Evolutionary conservation across 2,888 invertebrate species (phyloP).

Genomic region (Pristionchus maxplancki): DNA sequence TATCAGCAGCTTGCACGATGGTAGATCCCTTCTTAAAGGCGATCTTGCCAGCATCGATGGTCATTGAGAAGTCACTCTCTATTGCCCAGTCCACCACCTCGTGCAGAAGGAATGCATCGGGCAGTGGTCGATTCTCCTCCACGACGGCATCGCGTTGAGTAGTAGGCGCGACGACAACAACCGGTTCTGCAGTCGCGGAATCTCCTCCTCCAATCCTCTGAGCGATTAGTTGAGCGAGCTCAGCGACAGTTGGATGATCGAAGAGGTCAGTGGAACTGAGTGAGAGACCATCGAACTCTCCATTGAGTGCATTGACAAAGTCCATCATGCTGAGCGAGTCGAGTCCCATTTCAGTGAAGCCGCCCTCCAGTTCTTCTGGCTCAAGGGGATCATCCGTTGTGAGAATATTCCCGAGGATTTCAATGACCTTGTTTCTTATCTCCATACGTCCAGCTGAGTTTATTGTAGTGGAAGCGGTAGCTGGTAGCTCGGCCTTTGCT

Average conservation of each 20-base stretch:
- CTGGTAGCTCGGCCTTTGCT: not conserved
- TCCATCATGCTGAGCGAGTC: slow-evolving; percentile 73
- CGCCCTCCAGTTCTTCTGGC: slow-evolving; percentile 43
- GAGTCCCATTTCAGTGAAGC: slow-evolving; percentile 72
- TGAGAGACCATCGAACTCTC: slow-evolving; percentile 57
- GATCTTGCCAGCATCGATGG: not conserved
- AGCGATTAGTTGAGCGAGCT: not conserved
- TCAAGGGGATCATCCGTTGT: slow-evolving; percentile 48
- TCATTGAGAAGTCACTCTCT: not conserved
- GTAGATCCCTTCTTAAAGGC: not conserved
- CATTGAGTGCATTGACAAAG: slow-evolving; percentile 68
- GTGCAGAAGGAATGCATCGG: not conserved
- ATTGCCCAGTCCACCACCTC: not conserved
- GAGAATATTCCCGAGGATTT: slow-evolving; percentile 40
- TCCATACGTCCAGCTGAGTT: not conserved
- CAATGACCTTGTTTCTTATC: not conserved
- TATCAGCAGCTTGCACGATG: not conserved
- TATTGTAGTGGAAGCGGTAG: not conserved
- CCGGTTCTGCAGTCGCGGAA: no score
- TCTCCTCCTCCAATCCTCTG: not conserved
- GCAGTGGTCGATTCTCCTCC: not conserved
- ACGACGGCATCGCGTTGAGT: not conserved
- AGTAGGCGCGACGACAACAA: no score
- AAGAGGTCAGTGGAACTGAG: slow-evolving; percentile 65
- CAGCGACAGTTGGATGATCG: slow-evolving; percentile 57